phyloP scores from a whole-genome alignment of 2,797 vertebrate genomes.

The Scolopax bukidnonensis region DNA sequence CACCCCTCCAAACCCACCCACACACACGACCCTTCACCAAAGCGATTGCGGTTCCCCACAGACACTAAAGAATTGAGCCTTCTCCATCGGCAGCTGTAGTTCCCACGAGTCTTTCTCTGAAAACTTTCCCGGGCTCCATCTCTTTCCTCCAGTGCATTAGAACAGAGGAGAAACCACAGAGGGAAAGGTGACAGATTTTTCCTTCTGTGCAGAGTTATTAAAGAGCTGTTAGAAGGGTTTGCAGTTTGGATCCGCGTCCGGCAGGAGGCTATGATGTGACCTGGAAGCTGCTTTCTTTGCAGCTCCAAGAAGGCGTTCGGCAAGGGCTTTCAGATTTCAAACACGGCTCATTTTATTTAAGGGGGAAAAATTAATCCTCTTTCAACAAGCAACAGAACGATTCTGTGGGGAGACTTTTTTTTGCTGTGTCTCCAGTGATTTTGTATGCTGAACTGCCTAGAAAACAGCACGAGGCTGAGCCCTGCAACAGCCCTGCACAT shows the following conservation, averaged over 20 bases:
- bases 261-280: constrained; percentile 62
- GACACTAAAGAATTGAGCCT: background rate
- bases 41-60: constrained; percentile 52
- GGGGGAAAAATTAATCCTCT: constrained; percentile 57
- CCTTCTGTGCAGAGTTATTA: constrained; percentile 58
- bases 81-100: constrained; percentile 60
- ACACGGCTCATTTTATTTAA: constrained; percentile 53
- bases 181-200: constrained; percentile 74
- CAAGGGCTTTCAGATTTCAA: constrained; percentile 47
- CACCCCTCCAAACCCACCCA: constrained; percentile 66
- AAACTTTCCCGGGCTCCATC: constrained; percentile 56
- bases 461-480: background rate
- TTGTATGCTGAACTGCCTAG: background rate
- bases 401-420: constrained; percentile 3
- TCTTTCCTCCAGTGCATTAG: constrained; percentile 38
- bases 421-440: background rate
- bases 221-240: constrained; percentile 66
- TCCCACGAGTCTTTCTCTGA: constrained; percentile 72
- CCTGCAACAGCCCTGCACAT: background rate
- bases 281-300: constrained; percentile 53
- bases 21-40: constrained; percentile 53
- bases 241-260: constrained; percentile 54
- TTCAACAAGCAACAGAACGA: constrained; percentile 5
- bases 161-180: constrained; percentile 68
- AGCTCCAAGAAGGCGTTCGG: constrained; percentile 54